Base-by-base conservation (phyloP, 2,113 vertebrate genomes). In the Tupaia chinensis region DNA sequence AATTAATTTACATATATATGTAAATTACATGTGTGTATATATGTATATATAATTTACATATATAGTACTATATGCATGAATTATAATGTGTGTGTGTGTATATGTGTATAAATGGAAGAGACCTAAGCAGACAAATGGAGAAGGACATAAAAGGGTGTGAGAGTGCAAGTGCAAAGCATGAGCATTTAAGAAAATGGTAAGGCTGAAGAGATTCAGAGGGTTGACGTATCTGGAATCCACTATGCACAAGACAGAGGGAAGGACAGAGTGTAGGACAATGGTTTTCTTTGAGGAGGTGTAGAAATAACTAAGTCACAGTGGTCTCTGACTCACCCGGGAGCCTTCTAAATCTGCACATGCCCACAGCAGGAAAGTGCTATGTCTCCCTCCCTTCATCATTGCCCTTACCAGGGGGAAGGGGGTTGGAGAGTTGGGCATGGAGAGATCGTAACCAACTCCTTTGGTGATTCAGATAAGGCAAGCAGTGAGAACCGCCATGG, bases 171-270 rank as follows among this genome's bases (percentile, higher is more conserved):
- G 32, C 58, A 77, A 58, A 89, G 60, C 58, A 29, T 2, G n/a
- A 9, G 25, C 0, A 16, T 5, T 0, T 27, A 16, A 61, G 14
- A 6, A 8, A 22, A 0, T 0, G 0, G 1, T 4, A 10, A 72
- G 80, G 53, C 1, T 2, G 14, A 60, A 13, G 44, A 19, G 34
- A 16, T 85, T 19, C 9, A 27, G 53, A 29, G 34, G 54, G 8
- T 1, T 19, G 56, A 54, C 0, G 0, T 17, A 15, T 25, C 23
- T 17, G 11, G 32, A 65, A 27, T 72, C 34, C 60, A 63, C 14
- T 1, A 0, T 29, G 29, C 20, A n/a, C 17, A 0, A 0, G 4
- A 2, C 5, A 1, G 5, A 1, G 8, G 3, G 56, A 56, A 54
- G 11, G 32, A 12, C 22, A 53, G 20, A 12, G 32, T 0, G 2